A percentile compares a stretch with the other conserved stretches of the same genome.
Conservation (phyloP, 2,797 vertebrate genomes). For the Poeciliopsis presidionis region DNA sequence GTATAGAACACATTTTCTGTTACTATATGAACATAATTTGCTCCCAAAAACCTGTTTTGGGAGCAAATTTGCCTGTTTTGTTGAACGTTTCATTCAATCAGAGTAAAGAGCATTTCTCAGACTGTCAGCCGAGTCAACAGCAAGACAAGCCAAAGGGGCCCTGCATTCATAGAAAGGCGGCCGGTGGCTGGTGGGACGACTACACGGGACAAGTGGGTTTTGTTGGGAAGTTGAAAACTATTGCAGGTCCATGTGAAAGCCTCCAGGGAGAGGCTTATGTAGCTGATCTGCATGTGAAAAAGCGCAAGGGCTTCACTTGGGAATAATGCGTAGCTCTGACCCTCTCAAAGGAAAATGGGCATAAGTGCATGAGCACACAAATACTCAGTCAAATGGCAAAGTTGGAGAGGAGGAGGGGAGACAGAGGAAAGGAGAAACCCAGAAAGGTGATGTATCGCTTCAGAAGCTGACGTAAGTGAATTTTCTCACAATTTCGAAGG, state of each 20-base stretch:
- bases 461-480: background rate
- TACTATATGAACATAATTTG: background rate
- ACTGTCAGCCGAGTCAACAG: constrained; percentile 67
- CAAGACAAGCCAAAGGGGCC: constrained; percentile 26
- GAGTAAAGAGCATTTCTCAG: constrained; percentile 37
- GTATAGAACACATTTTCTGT: background rate
- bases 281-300: constrained; percentile 78
- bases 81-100: constrained; percentile 19
- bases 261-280: constrained; percentile 59
- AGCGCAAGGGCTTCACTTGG: constrained; percentile 42
- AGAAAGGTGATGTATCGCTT: background rate
- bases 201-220: constrained; percentile 59
- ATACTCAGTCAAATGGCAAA: constrained; percentile 39
- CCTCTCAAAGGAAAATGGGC: constrained; percentile 52
- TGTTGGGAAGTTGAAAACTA: constrained; percentile 61
- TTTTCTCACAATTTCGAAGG: background rate
- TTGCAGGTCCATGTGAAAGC: constrained; percentile 66
- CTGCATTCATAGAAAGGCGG: constrained; percentile 52
- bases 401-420: background rate
- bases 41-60: constrained; percentile 2
- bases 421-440: background rate
- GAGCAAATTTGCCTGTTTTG: constrained; percentile 2
- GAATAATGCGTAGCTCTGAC: constrained; percentile 47
- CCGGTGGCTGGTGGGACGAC: constrained; percentile 52
- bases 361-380: constrained; percentile 25